Base-by-base conservation (phyloP, 2,888 invertebrate genomes). In the Polydesmus complanatus region DNA sequence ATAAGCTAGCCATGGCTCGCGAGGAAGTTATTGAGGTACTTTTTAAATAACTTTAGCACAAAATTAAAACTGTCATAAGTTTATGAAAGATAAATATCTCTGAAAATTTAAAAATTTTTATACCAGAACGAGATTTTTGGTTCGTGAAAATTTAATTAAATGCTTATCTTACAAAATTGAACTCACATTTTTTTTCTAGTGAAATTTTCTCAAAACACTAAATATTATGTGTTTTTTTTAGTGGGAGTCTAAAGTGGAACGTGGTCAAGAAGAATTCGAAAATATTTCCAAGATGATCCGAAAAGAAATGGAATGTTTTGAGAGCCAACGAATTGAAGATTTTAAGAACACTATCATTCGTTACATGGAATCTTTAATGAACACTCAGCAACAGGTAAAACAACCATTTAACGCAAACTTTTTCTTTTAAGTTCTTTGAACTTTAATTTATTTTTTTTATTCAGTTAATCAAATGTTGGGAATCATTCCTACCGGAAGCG, bases 221-320 rank as follows among this genome's bases (percentile, higher is more conserved):
- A n/a, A n/a, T n/a, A n/a, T 27, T 60, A 26, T 14, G 8, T 56
- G 5, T 58, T 27, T 47, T 11, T 5, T 54, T 19, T 26, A 92
- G 86, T 93, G 93, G 94, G 93, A 95, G 74, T 80, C 87, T 0
- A 94, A 94, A 77, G 94, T 96, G n/a, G 94, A 95, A 70, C 83
- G 94, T 65, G 90, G 94, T 1, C 92, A 96, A 73, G 88, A 91
- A 68, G 95, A 94, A 72, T 97, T 97, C 75, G 92, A 96, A 73
- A 85, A 86, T 70, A 95, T 95, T 71, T 96, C 91, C 1, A 84
- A 85, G 67, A 90, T 89, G 77, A 94, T 97, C 66, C 90, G 93
- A 72, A 88, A 88, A 67, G 96, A 97, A 76, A 81, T 96, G 74
- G 91, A 91, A 68, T 80, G 90, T 58, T 96, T 94, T 77, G 96